Evolutionary conservation across 2,888 invertebrate species (phyloP).

Genomic region (Tinea pellionella): DNA sequence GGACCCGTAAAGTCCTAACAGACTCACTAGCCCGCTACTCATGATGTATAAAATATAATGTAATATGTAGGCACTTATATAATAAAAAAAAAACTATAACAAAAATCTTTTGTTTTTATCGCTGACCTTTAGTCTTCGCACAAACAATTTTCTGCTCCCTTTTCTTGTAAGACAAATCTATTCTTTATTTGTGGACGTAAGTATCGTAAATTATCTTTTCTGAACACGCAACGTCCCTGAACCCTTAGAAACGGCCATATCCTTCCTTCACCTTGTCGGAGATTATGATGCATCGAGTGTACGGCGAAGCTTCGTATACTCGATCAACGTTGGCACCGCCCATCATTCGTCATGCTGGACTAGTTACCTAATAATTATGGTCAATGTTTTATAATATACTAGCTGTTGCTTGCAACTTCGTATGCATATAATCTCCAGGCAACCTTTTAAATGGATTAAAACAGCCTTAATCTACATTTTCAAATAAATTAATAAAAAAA

Average conservation of each 20-base stretch:
- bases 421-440: too few relatives aligned
- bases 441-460: too few relatives aligned
- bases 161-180: constrained; percentile 13
- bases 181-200: constrained; percentile 10
- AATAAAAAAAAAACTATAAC: background rate
- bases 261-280: constrained; percentile 16
- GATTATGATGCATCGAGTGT: constrained; percentile 23
- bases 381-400: too few relatives aligned
- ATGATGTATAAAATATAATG: too few relatives aligned
- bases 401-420: too few relatives aligned
- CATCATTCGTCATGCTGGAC: background rate
- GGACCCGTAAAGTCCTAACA: too few relatives aligned
- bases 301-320: background rate
- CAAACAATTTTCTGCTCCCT: constrained; percentile 9
- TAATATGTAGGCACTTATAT: background rate
- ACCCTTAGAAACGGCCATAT: background rate
- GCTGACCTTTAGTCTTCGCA: constrained; percentile 1
- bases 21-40: too few relatives aligned
- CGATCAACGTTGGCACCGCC: background rate
- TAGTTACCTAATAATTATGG: background rate
- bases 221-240: constrained; percentile 11
- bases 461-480: too few relatives aligned
- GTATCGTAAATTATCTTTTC: constrained; percentile 14
- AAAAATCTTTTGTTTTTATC: constrained; percentile 1
- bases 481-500: too few relatives aligned